Percentiles rank a stretch among this genome's conserved stretches.
Conservation (phyloP, 2,888 invertebrate species). For the Scrobipalpa atriplicella region DNA sequence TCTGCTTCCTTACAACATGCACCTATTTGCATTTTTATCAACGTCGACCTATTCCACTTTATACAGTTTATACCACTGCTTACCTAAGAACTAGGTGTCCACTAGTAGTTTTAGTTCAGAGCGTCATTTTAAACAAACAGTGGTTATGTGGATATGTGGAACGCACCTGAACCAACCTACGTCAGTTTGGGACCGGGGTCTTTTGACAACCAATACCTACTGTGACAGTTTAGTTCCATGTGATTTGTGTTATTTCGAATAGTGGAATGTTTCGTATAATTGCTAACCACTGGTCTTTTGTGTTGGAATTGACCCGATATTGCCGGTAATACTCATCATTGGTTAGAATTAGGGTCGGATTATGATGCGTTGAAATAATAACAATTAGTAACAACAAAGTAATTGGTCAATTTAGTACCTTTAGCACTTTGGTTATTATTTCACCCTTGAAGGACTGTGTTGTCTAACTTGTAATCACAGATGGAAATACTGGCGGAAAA, state of each 20-base stretch:
- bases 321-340: background rate
- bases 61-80: background rate
- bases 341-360: background rate
- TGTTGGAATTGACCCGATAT: background rate
- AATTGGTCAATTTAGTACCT: no score
- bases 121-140: conserved; percentile 45
- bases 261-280: background rate
- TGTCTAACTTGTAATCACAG: no score
- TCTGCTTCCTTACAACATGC: background rate
- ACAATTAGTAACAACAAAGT: no score
- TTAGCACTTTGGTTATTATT: no score
- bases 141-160: conserved; percentile 66
- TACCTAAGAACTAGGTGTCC: conserved; percentile 2
- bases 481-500: no score
- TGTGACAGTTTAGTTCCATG: background rate
- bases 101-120: background rate
- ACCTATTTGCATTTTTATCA: conserved; percentile 8
- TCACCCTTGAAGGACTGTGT: no score
- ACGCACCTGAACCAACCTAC: conserved; percentile 69
- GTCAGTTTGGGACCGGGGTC: conserved; percentile 49
- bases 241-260: background rate
- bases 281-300: background rate
- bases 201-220: background rate
- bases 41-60: conserved; percentile 17
- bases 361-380: background rate